These are phyloP conservation scores for Saxidomus purpurata DNA, from an alignment of 1,140 invertebrate genomes.

Conservation along the genomic window DNA sequence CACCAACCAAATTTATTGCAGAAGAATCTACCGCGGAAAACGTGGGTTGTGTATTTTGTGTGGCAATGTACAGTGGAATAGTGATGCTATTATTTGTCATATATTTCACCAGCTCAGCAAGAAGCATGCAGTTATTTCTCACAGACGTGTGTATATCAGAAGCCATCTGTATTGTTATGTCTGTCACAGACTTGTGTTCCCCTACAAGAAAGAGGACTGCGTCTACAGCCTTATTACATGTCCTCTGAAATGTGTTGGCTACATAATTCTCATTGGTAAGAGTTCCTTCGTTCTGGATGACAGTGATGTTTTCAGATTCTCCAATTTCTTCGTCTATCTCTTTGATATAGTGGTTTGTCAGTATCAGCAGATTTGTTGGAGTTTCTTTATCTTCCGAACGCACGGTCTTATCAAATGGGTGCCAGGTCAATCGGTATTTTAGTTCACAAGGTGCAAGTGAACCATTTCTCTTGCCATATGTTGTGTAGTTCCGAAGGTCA, in stretches of 20 bases:
- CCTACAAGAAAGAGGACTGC: background rate
- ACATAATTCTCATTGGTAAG: background rate
- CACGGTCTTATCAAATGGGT: background rate
- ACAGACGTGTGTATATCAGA: background rate
- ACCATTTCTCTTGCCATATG: conserved; percentile 28
- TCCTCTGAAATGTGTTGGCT: background rate
- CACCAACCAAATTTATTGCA: background rate
- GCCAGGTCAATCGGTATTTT: background rate
- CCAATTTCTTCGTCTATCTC: background rate
- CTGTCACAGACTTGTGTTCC: background rate
- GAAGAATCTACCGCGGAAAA: background rate
- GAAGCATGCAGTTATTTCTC: background rate
- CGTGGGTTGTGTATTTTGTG: conserved; percentile 35
- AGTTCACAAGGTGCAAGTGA: conserved; percentile 33
- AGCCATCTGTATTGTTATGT: background rate
- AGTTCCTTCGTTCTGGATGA: background rate
- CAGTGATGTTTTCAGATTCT: too few species aligned
- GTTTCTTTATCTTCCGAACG: background rate
- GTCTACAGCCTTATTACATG: background rate
- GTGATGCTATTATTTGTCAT: background rate
- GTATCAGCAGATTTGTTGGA: background rate
- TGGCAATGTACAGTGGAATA: conserved; percentile 16
- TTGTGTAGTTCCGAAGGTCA: conserved; percentile 22
- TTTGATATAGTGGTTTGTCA: background rate
- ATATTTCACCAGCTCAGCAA: background rate